Percentiles rank a stretch among this genome's conserved stretches.
Evolutionary conservation across 1,140 invertebrate species (phyloP).

Genomic region (Diprion similis): DNA sequence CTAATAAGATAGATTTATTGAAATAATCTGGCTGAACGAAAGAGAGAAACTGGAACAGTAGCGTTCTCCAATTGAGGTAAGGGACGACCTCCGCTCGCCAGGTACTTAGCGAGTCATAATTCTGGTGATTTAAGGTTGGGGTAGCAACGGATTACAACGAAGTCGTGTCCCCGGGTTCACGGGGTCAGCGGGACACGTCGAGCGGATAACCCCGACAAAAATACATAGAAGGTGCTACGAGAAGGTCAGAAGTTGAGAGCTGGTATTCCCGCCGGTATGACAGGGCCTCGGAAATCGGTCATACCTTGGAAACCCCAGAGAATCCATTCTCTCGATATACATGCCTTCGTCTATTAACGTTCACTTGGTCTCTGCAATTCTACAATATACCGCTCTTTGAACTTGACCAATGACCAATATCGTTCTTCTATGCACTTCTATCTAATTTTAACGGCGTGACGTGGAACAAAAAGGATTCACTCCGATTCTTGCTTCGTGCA

Average conservation of each 20-base stretch:
- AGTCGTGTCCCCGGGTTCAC: slow-evolving; percentile 3
- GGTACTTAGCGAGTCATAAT: slow-evolving; percentile 2
- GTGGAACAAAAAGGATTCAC: no score
- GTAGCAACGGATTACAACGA: background rate
- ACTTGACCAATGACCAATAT: background rate
- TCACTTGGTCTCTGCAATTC: background rate
- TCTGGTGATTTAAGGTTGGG: slow-evolving; percentile 4
- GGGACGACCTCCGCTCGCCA: background rate
- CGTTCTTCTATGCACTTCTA: no score
- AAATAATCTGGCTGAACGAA: no score
- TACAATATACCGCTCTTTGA: background rate
- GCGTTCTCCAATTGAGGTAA: no score
- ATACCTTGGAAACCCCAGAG: background rate
- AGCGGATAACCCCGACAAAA: slow-evolving; percentile 3
- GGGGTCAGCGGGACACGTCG: slow-evolving; percentile 1
- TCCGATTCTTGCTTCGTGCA: no score
- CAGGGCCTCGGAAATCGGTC: background rate
- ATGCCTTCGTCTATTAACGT: background rate
- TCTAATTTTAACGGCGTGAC: no score
- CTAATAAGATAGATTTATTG: no score
- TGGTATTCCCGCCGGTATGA: background rate
- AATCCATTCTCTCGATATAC: background rate
- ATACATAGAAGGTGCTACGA: slow-evolving; percentile 2
- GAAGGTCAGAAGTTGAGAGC: background rate
- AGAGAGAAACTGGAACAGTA: no score